Conservation (phyloP, 2,797 vertebrate species). For the Chanos chanos region DNA sequence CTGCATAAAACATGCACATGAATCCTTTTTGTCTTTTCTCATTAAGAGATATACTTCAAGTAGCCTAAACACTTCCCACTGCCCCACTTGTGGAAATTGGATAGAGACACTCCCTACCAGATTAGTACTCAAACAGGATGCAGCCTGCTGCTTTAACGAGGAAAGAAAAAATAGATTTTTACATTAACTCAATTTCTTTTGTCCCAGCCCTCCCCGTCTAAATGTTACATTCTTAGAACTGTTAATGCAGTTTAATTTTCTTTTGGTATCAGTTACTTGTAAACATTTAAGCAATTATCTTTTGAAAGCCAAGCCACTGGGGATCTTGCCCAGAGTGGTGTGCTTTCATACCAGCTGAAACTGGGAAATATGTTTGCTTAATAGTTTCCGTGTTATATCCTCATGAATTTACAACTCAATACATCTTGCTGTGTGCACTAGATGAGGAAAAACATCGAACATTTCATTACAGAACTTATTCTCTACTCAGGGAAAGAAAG, state of each 20-base stretch:
- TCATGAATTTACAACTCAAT: slow-evolving; percentile 50
- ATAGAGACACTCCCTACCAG: slow-evolving; percentile 62
- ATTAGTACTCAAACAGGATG: slow-evolving; percentile 66
- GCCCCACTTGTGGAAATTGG: slow-evolving; percentile 75
- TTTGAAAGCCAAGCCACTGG: slow-evolving; percentile 43
- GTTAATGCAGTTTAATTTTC: slow-evolving; percentile 35
- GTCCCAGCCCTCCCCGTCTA: slow-evolving; percentile 6
- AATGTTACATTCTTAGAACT: slow-evolving; percentile 33
- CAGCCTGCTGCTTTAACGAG: slow-evolving; percentile 53
- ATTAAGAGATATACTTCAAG: slow-evolving; percentile 75
- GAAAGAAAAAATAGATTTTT: slow-evolving; percentile 1
- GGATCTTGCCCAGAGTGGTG: slow-evolving; percentile 41
- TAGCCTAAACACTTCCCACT: slow-evolving; percentile 76
- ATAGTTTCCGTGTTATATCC: slow-evolving; percentile 50
- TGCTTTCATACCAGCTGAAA: slow-evolving; percentile 43
- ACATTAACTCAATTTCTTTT: too few species aligned
- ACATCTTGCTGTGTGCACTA: slow-evolving; percentile 33
- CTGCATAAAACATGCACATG: slow-evolving; percentile 78
- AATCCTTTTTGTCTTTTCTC: slow-evolving; percentile 79
- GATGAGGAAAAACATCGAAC: slow-evolving; percentile 45
- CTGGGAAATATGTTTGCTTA: slow-evolving; percentile 51
- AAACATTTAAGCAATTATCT: slow-evolving; percentile 53
- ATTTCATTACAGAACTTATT: slow-evolving; percentile 36
- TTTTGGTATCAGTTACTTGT: slow-evolving; percentile 40
- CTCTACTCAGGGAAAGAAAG: slow-evolving; percentile 41